phyloP scores from a whole-genome alignment of 1,140 invertebrate species.

The Aricia agestis region DNA sequence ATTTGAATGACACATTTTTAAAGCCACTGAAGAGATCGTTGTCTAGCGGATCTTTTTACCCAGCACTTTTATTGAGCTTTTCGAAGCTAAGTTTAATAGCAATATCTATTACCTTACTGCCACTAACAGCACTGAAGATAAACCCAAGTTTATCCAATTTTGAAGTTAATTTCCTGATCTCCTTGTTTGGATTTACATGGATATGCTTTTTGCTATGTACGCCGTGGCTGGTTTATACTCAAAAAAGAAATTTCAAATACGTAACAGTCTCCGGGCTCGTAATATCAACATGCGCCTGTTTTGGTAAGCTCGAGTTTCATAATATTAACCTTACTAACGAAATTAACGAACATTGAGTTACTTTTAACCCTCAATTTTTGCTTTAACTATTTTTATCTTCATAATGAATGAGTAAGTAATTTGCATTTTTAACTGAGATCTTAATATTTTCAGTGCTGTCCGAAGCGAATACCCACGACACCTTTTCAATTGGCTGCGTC shows the following conservation, averaged over 20 bases:
- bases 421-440: neutral
- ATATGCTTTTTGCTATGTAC: slow-evolving; percentile 62
- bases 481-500: slow-evolving; percentile 57
- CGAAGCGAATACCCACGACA: slow-evolving; percentile 49
- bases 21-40: slow-evolving; percentile 65
- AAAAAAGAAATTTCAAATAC: slow-evolving; percentile 70
- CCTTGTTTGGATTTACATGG: slow-evolving; percentile 66
- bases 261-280: slow-evolving; percentile 53
- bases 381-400: too few relatives aligned
- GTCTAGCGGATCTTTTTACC: slow-evolving; percentile 70
- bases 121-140: slow-evolving; percentile 55
- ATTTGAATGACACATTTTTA: slow-evolving; percentile 67
- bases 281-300: slow-evolving; percentile 55
- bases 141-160: slow-evolving; percentile 50
- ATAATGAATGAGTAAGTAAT: too few relatives aligned
- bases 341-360: too few relatives aligned
- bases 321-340: too few relatives aligned
- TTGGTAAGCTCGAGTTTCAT: slow-evolving; percentile 47
- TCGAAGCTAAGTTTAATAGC: slow-evolving; percentile 54
- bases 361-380: too few relatives aligned
- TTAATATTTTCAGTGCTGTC: slow-evolving; percentile 51
- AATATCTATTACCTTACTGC: slow-evolving; percentile 50
- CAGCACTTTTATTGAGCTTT: slow-evolving; percentile 58
- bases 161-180: slow-evolving; percentile 62
- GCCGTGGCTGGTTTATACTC: slow-evolving; percentile 65